These are phyloP conservation scores for Conistra vaccinii DNA, from an alignment of 2,888 invertebrate genomes.

Conservation along the genomic window DNA sequence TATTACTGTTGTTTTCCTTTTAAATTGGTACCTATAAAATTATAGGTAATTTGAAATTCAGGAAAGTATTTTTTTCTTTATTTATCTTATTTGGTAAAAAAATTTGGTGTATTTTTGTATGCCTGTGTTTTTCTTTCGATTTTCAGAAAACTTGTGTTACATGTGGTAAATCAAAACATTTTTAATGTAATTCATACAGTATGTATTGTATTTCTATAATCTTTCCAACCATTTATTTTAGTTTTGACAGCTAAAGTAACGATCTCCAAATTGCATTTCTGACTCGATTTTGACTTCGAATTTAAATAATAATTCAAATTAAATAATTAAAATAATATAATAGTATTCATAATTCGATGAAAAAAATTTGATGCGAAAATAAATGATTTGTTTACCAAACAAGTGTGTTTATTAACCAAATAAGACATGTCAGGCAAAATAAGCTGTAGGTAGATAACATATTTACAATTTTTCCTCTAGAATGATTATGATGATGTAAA, in stretches of 20 bases:
- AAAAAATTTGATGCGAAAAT: not conserved
- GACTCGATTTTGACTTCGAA: too few relatives aligned
- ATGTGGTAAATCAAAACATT: not conserved
- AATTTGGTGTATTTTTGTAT: not conserved
- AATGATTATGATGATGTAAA: not conserved
- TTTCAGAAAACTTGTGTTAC: not conserved
- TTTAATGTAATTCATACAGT: not conserved
- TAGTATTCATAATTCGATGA: too few relatives aligned
- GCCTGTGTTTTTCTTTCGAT: not conserved
- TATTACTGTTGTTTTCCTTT: not conserved
- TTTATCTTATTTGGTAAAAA: not conserved
- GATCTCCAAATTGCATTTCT: too few relatives aligned
- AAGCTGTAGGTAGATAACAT: not conserved
- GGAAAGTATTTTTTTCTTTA: not conserved
- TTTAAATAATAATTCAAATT: too few relatives aligned
- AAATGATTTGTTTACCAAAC: conserved; percentile 4
- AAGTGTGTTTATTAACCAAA: not conserved
- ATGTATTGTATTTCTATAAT: too few relatives aligned
- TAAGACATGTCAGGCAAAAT: not conserved
- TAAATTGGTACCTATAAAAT: not conserved
- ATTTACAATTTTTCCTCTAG: not conserved
- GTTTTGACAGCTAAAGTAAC: too few relatives aligned
- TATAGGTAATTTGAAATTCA: too few relatives aligned
- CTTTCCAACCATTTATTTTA: too few relatives aligned
- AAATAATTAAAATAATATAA: too few relatives aligned